Percentiles rank a stretch among this genome's conserved stretches.
phyloP scores from a whole-genome alignment of 2,888 invertebrate genomes.

The Drosophila silvestris region DNA sequence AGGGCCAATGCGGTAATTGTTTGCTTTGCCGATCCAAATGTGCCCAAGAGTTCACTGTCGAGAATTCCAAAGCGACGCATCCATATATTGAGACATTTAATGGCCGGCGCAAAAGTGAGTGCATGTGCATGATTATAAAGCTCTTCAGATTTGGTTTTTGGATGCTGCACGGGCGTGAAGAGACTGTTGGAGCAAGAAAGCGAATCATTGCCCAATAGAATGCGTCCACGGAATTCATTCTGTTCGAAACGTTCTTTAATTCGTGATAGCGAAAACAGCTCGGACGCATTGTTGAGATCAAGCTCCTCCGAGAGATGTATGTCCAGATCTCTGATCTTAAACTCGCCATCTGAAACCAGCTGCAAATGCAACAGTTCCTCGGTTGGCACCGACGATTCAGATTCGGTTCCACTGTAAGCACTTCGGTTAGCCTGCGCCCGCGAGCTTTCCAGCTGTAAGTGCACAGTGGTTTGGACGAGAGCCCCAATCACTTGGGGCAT shows the following conservation, averaged over 20 bases:
- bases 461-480: constrained; percentile 65
- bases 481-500: constrained; percentile 82
- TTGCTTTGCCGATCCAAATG: constrained; percentile 72
- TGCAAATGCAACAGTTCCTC: constrained; percentile 68
- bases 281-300: constrained; percentile 45
- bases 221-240: constrained; percentile 81
- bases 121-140: constrained; percentile 75
- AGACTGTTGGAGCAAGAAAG: constrained; percentile 71
- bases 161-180: constrained; percentile 73
- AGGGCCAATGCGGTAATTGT: constrained; percentile 77
- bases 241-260: constrained; percentile 82
- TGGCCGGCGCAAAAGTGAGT: constrained; percentile 70
- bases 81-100: constrained; percentile 67
- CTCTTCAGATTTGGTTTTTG: constrained; percentile 64
- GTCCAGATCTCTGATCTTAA: constrained; percentile 80
- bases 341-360: constrained; percentile 75
- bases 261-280: constrained; percentile 71
- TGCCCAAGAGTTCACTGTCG: constrained; percentile 60
- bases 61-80: constrained; percentile 74
- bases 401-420: constrained; percentile 9
- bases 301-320: constrained; percentile 56
- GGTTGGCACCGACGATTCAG: constrained; percentile 15
- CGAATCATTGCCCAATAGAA: constrained; percentile 71
- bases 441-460: constrained; percentile 53
- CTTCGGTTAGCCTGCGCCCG: constrained; percentile 14